Conservation (phyloP, 2,888 invertebrate species). For the Panopea generosa region DNA sequence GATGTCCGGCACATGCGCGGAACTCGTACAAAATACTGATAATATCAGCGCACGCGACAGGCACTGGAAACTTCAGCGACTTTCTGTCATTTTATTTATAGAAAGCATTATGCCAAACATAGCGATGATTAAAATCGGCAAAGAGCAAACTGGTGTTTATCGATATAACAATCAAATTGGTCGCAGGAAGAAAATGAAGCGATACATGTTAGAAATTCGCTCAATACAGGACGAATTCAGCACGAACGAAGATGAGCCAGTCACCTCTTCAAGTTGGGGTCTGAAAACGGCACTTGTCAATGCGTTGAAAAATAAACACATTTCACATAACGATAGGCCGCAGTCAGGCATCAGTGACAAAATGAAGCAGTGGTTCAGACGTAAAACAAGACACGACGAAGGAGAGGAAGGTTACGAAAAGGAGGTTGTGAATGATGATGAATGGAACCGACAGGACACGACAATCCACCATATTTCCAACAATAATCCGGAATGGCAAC, state of each 20-base stretch:
- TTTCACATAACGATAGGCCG: constrained; percentile 13
- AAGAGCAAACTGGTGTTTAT: constrained; percentile 5
- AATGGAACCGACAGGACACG: too few species aligned
- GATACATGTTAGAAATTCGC: constrained; percentile 53
- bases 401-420: background rate
- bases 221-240: constrained; percentile 39
- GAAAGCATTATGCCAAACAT: constrained; percentile 52
- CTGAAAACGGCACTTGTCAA: constrained; percentile 37
- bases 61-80: constrained; percentile 61
- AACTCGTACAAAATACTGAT: constrained; percentile 59
- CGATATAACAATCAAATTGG: constrained; percentile 35
- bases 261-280: constrained; percentile 29
- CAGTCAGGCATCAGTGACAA: constrained; percentile 42
- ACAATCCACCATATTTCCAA: too few species aligned
- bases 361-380: constrained; percentile 24
- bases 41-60: constrained; percentile 47
- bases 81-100: constrained; percentile 61
- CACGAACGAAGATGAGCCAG: background rate
- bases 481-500: too few species aligned
- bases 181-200: constrained; percentile 21
- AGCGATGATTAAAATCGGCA: constrained; percentile 28
- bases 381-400: background rate
- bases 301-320: constrained; percentile 20
- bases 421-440: too few species aligned
- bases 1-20: constrained; percentile 70